These are phyloP conservation scores for Hofmannophila pseudospretella DNA, from an alignment of 2,888 invertebrate genomes.

Conservation along the genomic window DNA sequence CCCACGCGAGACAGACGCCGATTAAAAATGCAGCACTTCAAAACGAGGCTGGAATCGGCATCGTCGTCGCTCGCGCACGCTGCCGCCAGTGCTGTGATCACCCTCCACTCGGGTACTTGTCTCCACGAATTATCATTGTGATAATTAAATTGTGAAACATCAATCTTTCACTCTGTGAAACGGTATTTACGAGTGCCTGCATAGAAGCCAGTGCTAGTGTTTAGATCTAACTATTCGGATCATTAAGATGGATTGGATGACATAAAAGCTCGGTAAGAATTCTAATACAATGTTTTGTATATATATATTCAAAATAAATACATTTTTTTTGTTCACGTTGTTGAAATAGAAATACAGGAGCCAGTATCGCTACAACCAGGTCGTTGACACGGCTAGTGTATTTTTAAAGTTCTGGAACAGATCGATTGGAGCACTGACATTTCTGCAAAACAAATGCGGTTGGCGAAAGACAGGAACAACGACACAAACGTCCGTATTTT, in stretches of 20 bases:
- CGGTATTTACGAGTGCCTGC: no score
- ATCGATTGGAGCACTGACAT: constrained; percentile 55
- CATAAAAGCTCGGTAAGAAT: no score
- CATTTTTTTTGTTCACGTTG: no score
- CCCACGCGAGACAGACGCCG: constrained; percentile 71
- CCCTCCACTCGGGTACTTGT: constrained; percentile 44
- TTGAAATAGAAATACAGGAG: constrained; percentile 5
- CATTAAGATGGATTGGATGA: no score
- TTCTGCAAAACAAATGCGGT: constrained; percentile 51
- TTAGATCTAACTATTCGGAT: no score
- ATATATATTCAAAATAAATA: no score
- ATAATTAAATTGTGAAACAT: background rate
- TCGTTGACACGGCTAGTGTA: constrained; percentile 41
- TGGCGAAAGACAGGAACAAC: constrained; percentile 18
- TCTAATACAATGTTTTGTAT: no score
- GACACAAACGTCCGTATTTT: constrained; percentile 55
- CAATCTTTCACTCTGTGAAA: no score
- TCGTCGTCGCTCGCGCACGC: constrained; percentile 67
- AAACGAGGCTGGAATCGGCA: constrained; percentile 67
- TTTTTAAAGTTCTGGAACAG: constrained; percentile 48
- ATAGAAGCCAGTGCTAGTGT: no score
- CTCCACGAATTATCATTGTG: constrained; percentile 2
- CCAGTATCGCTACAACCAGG: constrained; percentile 30
- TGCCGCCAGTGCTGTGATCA: constrained; percentile 52
- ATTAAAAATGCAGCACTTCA: constrained; percentile 75